Evolutionary conservation across 2,888 invertebrate genomes (phyloP).

Genomic region (Trachelus iudaicus): DNA sequence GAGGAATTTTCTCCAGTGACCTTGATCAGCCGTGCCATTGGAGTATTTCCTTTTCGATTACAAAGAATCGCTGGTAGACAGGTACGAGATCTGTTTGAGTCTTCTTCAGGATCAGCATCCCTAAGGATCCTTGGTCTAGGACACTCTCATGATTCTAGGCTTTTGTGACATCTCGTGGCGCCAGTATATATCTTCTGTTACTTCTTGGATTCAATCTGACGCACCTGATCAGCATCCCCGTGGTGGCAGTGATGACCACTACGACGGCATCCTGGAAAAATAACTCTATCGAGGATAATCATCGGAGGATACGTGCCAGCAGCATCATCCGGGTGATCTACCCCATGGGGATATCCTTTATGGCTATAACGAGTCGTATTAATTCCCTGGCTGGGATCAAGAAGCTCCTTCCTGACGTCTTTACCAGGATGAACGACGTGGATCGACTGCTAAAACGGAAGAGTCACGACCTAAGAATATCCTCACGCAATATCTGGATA

Average conservation of each 20-base stretch:
- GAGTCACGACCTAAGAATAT: not conserved
- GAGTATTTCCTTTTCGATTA: constrained; percentile 13
- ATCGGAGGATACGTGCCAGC: not conserved
- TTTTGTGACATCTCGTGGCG: constrained; percentile 5
- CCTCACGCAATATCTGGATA: constrained; percentile 5
- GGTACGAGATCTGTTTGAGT: not conserved
- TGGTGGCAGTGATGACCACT: constrained; percentile 4
- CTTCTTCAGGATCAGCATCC: not conserved
- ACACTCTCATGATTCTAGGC: not conserved
- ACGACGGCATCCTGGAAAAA: not conserved
- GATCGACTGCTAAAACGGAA: not conserved
- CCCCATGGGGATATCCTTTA: constrained; percentile 3
- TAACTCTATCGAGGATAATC: not conserved
- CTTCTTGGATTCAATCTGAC: constrained; percentile 5
- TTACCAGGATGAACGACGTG: constrained; percentile 1
- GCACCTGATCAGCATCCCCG: constrained; percentile 11
- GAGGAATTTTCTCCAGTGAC: constrained; percentile 12
- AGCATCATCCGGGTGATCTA: constrained; percentile 6
- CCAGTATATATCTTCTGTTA: constrained; percentile 10
- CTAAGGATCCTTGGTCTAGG: not conserved
- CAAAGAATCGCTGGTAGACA: not conserved
- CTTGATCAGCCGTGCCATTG: constrained; percentile 8
- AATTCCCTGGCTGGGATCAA: constrained; percentile 3
- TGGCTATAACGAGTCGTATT: constrained; percentile 7
- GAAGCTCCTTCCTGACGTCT: not conserved